Evolutionary conservation across 2,797 vertebrate genomes (phyloP).

Genomic region (Oryzias dopingdopingensis): DNA sequence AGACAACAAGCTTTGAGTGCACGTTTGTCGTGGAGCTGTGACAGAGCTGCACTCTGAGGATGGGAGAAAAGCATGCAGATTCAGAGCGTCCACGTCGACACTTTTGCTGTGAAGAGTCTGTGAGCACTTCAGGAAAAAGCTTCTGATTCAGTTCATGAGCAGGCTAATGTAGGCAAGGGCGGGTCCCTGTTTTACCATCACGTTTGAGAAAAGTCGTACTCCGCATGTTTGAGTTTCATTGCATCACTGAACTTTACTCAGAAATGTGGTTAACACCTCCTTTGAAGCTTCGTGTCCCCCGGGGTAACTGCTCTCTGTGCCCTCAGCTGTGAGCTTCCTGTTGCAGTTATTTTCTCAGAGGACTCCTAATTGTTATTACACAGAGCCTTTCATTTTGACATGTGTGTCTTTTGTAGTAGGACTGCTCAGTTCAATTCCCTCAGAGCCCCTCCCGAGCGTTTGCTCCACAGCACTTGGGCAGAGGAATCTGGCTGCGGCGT

Average conservation of each 20-base stretch:
- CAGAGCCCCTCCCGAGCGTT: slow-evolving; percentile 81
- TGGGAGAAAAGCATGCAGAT: not conserved
- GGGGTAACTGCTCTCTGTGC: slow-evolving; percentile 26
- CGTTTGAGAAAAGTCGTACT: slow-evolving; percentile 38
- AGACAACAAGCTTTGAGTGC: no score
- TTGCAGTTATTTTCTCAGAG: slow-evolving; percentile 42
- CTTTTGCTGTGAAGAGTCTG: no score
- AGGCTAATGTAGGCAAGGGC: slow-evolving; percentile 48
- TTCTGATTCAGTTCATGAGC: not conserved
- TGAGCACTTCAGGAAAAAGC: no score
- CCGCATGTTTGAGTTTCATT: slow-evolving; percentile 44
- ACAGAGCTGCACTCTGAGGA: no score
- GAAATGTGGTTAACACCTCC: slow-evolving; percentile 71
- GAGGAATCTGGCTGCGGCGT: slow-evolving; percentile 81
- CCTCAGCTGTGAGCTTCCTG: slow-evolving; percentile 23
- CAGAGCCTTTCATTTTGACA: slow-evolving; percentile 29
- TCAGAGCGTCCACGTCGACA: not conserved
- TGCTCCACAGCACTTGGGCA: slow-evolving; percentile 83
- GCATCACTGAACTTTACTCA: slow-evolving; percentile 47
- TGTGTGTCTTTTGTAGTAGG: slow-evolving; percentile 80
- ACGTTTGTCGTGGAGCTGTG: no score
- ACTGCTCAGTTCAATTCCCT: slow-evolving; percentile 78
- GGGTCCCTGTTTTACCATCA: slow-evolving; percentile 36
- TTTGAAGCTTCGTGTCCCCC: slow-evolving; percentile 53
- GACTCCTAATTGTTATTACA: not conserved